Conservation (phyloP, 2,797 vertebrate genomes). For the Merluccius polli region DNA sequence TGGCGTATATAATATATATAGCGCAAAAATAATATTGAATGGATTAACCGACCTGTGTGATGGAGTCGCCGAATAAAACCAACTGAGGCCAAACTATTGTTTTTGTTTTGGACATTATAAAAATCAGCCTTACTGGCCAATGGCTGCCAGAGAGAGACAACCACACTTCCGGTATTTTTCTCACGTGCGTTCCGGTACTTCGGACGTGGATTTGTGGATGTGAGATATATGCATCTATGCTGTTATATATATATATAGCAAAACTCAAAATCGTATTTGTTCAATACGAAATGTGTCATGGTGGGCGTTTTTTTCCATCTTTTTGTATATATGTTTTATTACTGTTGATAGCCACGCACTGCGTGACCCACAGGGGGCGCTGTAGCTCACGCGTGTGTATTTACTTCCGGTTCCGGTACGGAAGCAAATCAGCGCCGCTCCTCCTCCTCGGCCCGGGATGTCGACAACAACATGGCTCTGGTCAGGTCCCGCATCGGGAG, state of each 20-base stretch:
- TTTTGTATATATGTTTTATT: too few relatives aligned
- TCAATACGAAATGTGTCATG: too few relatives aligned
- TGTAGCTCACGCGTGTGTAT: background rate
- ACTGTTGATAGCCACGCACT: too few relatives aligned
- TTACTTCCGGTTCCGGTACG: background rate
- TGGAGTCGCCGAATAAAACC: slow-evolving; percentile 91
- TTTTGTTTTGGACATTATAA: slow-evolving; percentile 64
- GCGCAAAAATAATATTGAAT: background rate
- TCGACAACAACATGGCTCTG: background rate
- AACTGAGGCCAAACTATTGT: slow-evolving; percentile 78
- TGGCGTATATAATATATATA: background rate
- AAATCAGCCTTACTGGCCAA: background rate
- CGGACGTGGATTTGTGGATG: background rate
- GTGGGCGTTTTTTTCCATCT: too few relatives aligned
- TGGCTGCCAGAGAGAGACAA: background rate
- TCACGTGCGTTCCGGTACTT: background rate
- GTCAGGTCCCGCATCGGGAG: background rate
- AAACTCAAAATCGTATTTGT: too few relatives aligned
- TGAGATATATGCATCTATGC: too few relatives aligned
- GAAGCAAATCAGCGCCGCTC: background rate
- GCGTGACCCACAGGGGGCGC: background rate
- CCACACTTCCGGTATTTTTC: background rate
- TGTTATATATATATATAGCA: too few relatives aligned
- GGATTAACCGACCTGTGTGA: slow-evolving; percentile 82
- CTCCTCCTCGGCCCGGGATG: background rate